Percentiles rank a stretch among this genome's conserved stretches.
Evolutionary conservation across 2,888 invertebrate species (phyloP).

Genomic region (Thysanoteuthis rhombus): DNA sequence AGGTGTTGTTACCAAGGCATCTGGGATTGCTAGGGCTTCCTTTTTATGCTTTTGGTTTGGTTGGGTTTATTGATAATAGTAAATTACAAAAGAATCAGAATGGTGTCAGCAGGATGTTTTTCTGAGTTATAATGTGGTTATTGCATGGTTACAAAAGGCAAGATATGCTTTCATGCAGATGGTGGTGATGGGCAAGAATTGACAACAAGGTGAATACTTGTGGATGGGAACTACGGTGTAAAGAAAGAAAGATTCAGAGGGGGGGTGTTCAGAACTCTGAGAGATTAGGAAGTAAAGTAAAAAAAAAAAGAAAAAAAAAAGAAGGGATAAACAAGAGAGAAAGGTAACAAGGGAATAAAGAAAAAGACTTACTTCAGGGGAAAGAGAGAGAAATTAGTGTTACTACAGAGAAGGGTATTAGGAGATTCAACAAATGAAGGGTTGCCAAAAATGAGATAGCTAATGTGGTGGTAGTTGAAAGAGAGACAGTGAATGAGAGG

Average conservation of each 20-base stretch:
- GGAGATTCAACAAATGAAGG: background rate
- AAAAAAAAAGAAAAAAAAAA: background rate
- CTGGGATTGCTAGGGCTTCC: background rate
- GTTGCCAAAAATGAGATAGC: background rate
- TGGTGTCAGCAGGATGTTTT: background rate
- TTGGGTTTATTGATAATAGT: background rate
- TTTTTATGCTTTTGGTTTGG: background rate
- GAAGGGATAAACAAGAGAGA: background rate
- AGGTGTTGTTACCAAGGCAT: slow-evolving; percentile 12
- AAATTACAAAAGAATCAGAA: background rate
- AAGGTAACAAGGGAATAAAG: background rate
- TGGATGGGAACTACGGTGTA: background rate
- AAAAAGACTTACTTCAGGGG: background rate
- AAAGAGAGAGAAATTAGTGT: background rate
- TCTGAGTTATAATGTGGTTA: background rate
- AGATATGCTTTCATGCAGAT: background rate
- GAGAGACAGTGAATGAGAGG: background rate
- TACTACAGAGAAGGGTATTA: background rate
- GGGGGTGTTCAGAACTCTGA: too few species aligned
- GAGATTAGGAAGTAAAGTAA: too few species aligned
- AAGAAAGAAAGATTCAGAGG: too few species aligned
- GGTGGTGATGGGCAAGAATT: background rate
- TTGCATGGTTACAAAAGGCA: background rate
- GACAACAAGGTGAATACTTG: background rate
- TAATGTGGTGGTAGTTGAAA: too few species aligned